phyloP scores from a whole-genome alignment of 2,797 vertebrate species.

The Podargus strigoides region DNA sequence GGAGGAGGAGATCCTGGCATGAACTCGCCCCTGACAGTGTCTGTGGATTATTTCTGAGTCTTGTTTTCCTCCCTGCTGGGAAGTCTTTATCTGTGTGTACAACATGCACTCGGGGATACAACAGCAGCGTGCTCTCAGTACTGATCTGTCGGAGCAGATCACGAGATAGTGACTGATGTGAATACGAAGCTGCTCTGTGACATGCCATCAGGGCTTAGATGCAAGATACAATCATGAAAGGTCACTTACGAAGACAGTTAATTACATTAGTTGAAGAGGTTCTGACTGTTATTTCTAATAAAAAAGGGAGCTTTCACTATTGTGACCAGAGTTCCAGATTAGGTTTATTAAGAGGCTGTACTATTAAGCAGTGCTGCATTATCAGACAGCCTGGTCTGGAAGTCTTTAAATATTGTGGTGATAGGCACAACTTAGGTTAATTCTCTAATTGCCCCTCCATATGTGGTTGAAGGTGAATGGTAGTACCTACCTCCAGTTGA shows the following conservation, averaged over 20 bases:
- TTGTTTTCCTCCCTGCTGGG: background rate
- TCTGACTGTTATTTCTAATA: background rate
- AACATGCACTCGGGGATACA: background rate
- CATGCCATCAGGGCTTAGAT: background rate
- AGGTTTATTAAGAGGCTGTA: background rate
- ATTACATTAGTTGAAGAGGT: background rate
- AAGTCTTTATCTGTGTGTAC: background rate
- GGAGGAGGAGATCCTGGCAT: background rate
- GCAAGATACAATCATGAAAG: background rate
- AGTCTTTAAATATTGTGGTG: background rate
- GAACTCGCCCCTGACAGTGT: background rate
- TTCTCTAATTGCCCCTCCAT: background rate
- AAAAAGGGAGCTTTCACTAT: background rate
- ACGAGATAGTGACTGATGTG: background rate
- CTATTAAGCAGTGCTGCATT: background rate
- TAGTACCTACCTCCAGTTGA: background rate
- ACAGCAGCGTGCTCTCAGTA: background rate
- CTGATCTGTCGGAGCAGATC: background rate
- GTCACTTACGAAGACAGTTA: background rate
- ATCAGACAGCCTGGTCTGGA: background rate
- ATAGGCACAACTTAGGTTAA: background rate
- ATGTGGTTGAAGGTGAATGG: background rate
- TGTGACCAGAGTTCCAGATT: background rate
- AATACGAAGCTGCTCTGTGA: background rate
- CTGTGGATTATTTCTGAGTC: background rate